phyloP scores from a whole-genome alignment of 2,888 invertebrate species.

The Achlya flavicornis region DNA sequence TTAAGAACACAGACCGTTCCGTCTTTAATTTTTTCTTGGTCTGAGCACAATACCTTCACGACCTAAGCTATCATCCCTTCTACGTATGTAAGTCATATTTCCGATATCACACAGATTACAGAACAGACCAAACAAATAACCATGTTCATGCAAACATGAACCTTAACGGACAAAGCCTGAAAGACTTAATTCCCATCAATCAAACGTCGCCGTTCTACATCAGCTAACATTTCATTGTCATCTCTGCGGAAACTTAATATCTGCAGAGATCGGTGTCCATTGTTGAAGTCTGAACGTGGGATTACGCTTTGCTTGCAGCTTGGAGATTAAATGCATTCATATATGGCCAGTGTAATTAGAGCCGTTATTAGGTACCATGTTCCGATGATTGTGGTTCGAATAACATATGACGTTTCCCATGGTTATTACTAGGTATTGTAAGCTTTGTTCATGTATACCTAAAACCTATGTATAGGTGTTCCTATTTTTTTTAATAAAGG shows the following conservation, averaged over 20 bases:
- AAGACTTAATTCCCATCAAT: conserved; percentile 8
- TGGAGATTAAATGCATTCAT: conserved; percentile 58
- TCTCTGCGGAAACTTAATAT: conserved; percentile 72
- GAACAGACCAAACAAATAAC: background rate
- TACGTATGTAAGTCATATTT: no score
- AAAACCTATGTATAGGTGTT: no score
- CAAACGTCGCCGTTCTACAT: conserved; percentile 18
- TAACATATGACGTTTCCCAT: conserved; percentile 17
- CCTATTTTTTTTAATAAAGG: no score
- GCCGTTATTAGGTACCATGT: conserved; percentile 8
- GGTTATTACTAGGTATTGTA: background rate
- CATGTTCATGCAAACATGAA: background rate
- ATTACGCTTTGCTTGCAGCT: conserved; percentile 40
- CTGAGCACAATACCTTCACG: no score
- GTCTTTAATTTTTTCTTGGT: no score
- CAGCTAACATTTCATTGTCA: conserved; percentile 55
- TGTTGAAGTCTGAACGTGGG: conserved; percentile 50
- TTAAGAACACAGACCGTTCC: no score
- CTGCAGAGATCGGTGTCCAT: conserved; percentile 67
- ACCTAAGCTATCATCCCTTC: no score
- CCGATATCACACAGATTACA: no score
- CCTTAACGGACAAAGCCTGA: background rate
- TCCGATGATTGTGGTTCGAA: conserved; percentile 15
- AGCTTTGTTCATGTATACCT: no score
- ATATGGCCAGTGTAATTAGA: conserved; percentile 25